Base-by-base conservation (phyloP, 2,888 invertebrate species). In the Machimus rusticus region DNA sequence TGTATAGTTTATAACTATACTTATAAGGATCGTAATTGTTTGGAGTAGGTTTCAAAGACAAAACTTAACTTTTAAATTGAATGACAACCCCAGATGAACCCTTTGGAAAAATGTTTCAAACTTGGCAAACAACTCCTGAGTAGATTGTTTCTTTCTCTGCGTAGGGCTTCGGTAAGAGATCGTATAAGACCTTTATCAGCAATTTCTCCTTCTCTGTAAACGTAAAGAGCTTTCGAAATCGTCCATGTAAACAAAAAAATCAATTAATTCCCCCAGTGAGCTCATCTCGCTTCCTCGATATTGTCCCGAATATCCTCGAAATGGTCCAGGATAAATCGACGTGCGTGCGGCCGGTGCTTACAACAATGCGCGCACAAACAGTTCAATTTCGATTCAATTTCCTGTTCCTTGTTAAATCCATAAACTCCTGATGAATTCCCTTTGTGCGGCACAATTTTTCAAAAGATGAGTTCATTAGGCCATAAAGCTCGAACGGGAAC, bases 381-480 rank as follows among this genome's bases (percentile, higher is more conserved):
- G 34, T 34, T 76, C 76, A 76, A 76, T 76, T 76, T 39, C 76
- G 39, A 37, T 76, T 76, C 76, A 76, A 76, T 76, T 78, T 78
- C 39, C 78, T 23, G 78, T 78, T 78, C 46, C 28, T 43, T 78
- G 78, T 78, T 78, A 43, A 78, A 19, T 46, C 43, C 37, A 78
- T 78, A 78, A 78, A 78, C 23, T 28, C 19, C 39, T 78, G 37
- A 78, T 43, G 37, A 28, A 39, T 78, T 78, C 43, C 78, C n/a
- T 78, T 78, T 46, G 78, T 46, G 28, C 6, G 9, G 39, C 37
- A 37, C 37, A 78, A 28, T 78, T 78, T 46, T 78, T 37, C 76
- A 76, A 78, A 78, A 78, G 37, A 78, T 78, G 78, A 43, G 78
- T 78, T 43, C 78, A 78, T 78, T 78, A 78, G 39, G 78, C 39